A percentile compares a stretch with the other conserved stretches of the same genome.
Conservation (phyloP, 1,140 invertebrate genomes). For the Pseudomyrmex pallidus region DNA sequence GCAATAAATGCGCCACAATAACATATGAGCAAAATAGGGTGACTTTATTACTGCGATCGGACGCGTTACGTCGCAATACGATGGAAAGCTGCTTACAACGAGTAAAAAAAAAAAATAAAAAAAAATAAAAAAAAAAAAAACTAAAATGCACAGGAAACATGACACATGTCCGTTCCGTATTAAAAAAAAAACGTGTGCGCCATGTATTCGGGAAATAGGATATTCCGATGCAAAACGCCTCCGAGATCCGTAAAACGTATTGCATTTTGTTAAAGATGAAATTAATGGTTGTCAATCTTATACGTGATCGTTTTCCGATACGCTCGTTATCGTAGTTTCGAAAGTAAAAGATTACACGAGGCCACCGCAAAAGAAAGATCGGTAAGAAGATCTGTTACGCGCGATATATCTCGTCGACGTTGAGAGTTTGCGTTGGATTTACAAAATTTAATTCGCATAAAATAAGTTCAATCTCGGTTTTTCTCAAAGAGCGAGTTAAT, state of each 20-base stretch:
- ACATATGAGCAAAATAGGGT: not conserved
- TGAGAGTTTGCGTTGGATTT: not conserved
- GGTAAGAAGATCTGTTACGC: slow-evolving; percentile 3
- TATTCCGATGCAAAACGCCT: not conserved
- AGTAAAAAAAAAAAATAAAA: not conserved
- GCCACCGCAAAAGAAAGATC: not conserved
- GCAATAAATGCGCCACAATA: not conserved
- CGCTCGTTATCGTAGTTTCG: slow-evolving; percentile 40
- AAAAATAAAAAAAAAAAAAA: too few species aligned
- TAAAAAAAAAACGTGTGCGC: not conserved
- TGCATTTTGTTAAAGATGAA: slow-evolving; percentile 20
- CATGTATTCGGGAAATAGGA: not conserved
- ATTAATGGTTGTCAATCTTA: slow-evolving; percentile 49
- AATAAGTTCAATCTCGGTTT: slow-evolving; percentile 29
- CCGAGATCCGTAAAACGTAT: not conserved
- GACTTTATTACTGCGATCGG: not conserved
- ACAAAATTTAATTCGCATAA: slow-evolving; percentile 39
- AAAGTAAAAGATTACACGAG: not conserved
- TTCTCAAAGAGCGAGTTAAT: slow-evolving; percentile 48
- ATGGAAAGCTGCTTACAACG: not conserved
- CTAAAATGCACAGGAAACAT: too few species aligned
- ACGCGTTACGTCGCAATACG: not conserved
- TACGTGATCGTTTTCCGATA: slow-evolving; percentile 48
- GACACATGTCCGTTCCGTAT: not conserved
- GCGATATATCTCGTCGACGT: not conserved